These are phyloP conservation scores for Folsomia candida DNA, from an alignment of 2,888 invertebrate species.

Conservation along the genomic window DNA sequence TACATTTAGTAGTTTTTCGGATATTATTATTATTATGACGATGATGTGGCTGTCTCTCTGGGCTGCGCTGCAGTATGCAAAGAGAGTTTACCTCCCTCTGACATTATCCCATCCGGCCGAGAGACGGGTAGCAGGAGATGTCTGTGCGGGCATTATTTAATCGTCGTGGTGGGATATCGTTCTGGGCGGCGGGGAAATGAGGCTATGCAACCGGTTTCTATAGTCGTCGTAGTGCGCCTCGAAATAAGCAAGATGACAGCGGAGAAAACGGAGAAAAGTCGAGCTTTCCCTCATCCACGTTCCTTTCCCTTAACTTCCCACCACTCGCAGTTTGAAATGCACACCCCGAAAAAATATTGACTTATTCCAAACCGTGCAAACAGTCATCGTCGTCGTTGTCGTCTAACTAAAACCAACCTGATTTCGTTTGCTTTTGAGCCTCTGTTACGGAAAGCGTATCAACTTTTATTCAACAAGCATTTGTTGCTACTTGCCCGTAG, in stretches of 20 bases:
- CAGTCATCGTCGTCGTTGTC: no score
- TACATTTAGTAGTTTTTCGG: no score
- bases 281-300: not conserved
- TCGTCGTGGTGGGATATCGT: not conserved
- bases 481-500: slow-evolving; percentile 47
- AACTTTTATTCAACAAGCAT: slow-evolving; percentile 49
- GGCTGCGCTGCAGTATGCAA: no score
- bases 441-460: not conserved
- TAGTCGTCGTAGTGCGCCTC: no score
- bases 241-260: not conserved
- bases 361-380: slow-evolving; percentile 4
- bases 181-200: not conserved
- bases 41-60: no score
- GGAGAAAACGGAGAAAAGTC: not conserved
- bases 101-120: no score
- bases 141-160: not conserved
- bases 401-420: not conserved
- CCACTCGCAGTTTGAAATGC: slow-evolving; percentile 16
- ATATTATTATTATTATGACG: no score
- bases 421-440: slow-evolving; percentile 2
- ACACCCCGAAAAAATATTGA: slow-evolving; percentile 20
- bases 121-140: no score
- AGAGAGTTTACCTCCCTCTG: no score
- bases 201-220: not conserved
- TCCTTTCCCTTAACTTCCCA: no score